Evolutionary conservation across 2,888 invertebrate species (phyloP).

Genomic region (Acleris emargana): DNA sequence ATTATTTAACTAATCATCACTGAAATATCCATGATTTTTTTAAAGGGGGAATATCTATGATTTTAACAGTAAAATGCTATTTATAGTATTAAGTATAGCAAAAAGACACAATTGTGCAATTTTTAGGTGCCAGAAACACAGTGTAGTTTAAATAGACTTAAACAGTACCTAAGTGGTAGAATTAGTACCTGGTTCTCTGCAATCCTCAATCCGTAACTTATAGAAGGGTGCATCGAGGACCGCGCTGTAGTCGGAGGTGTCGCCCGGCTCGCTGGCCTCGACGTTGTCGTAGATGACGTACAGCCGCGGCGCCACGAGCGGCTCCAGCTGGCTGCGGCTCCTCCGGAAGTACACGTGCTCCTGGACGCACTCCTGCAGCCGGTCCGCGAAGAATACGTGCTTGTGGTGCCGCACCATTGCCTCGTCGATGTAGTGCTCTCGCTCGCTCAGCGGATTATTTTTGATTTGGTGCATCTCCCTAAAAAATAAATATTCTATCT

Average conservation of each 20-base stretch:
- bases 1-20: no score
- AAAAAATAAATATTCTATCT: conserved; percentile 47
- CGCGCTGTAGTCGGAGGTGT: conserved; percentile 84
- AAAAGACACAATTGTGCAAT: no score
- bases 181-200: conserved; percentile 70
- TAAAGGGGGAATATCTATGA: no score
- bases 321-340: conserved; percentile 67
- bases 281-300: conserved; percentile 89
- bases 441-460: conserved; percentile 73
- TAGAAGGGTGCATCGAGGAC: conserved; percentile 85
- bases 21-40: no score
- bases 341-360: conserved; percentile 83
- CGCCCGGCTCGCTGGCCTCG: conserved; percentile 86
- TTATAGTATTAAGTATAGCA: no score
- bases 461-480: conserved; percentile 83
- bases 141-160: no score
- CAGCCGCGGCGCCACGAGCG: conserved; percentile 85
- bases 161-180: neutral
- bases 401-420: conserved; percentile 84
- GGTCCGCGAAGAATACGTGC: conserved; percentile 86
- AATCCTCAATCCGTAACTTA: conserved; percentile 84
- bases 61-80: no score
- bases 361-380: conserved; percentile 87
- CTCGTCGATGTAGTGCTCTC: conserved; percentile 78
- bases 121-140: no score